Base-by-base conservation (phyloP, 1,140 invertebrate genomes). In the Dendrolimus kikuchii region DNA sequence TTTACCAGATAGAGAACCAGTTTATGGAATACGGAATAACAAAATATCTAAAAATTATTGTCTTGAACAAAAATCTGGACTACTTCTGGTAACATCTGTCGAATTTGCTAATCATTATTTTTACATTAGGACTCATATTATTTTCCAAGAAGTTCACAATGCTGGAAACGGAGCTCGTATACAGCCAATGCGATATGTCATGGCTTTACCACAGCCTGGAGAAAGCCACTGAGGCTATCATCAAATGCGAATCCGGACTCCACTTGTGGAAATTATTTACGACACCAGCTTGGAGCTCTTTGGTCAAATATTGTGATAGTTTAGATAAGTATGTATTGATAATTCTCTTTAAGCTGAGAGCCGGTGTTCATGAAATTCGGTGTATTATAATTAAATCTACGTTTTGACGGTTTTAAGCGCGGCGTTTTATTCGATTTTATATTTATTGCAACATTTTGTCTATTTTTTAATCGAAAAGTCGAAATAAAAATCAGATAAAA, bases 261-360 rank as follows among this genome's bases (percentile, higher is more conserved):
- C 91, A 91, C 40, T 59, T 91, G 6, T 94, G 92, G 92, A 91
- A 92, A 71, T 87, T 92, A n/a, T 80, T 92, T 36, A 67, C 89
- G 5, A 93, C 92, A 0, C 89, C 89, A 0, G 80, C 88, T 10
- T 91, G 89, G 77, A 88, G 83, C 55, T 89, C 86, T 42, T 73
- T 93, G 0, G 88, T 89, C 41, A 82, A 86, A 58, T 77, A 90
- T 46, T 91, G 91, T 55, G 89, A 91, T 55, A 74, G 75, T 45
- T 86, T 92, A 43, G 90, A 91, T 50, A 81, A 81, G 91, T 91
- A 57, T 42, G 53, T 47, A 5, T 42, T 39, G 7, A 9, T 9
- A 9, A 56, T 50, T 48, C 38, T 51, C 43, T 38, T 48, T 41
- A 44, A 23, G n/a, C 4, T 48, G 23, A 2, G 23, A 23, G 23